Evolutionary conservation across 2,888 invertebrate genomes (phyloP).

Genomic region (Orthonychiurus folsomi): DNA sequence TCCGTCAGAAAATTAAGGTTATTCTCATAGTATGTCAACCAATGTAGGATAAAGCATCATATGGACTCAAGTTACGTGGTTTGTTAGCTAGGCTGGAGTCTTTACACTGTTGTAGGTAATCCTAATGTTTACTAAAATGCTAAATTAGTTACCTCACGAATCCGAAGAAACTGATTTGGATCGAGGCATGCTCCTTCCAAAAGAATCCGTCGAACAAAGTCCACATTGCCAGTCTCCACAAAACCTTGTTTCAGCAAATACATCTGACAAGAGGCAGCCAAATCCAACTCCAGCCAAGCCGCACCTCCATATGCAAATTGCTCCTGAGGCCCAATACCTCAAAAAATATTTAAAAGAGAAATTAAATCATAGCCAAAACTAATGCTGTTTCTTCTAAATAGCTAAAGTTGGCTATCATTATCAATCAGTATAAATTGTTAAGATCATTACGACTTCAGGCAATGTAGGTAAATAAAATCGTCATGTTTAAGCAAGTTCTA

Average conservation of each 20-base stretch:
- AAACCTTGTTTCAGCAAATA: constrained; percentile 49
- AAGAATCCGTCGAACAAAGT: constrained; percentile 65
- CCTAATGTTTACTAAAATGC: too few relatives aligned
- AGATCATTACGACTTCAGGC: constrained; percentile 5
- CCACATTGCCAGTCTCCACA: constrained; percentile 62
- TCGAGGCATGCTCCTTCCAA: constrained; percentile 63
- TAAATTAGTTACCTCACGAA: constrained; percentile 33
- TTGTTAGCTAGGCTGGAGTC: too few relatives aligned
- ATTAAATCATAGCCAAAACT: constrained; percentile 50
- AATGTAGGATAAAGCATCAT: constrained; percentile 8
- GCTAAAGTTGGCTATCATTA: not conserved
- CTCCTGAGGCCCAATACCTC: constrained; percentile 29
- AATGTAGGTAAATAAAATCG: constrained; percentile 15
- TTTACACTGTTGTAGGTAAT: too few relatives aligned
- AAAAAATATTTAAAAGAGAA: not conserved
- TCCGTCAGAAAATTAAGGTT: constrained; percentile 2
- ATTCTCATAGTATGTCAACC: constrained; percentile 3
- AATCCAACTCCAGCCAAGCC: constrained; percentile 33
- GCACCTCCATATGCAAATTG: constrained; percentile 28
- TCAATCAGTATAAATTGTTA: not conserved
- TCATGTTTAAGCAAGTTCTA: too few relatives aligned
- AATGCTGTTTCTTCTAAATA: constrained; percentile 50
- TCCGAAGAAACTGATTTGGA: constrained; percentile 40
- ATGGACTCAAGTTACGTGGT: too few relatives aligned
- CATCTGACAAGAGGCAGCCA: constrained; percentile 27